Evolutionary conservation across 2,797 vertebrate genomes (phyloP).

Genomic region (Pseudomugil tenellus): DNA sequence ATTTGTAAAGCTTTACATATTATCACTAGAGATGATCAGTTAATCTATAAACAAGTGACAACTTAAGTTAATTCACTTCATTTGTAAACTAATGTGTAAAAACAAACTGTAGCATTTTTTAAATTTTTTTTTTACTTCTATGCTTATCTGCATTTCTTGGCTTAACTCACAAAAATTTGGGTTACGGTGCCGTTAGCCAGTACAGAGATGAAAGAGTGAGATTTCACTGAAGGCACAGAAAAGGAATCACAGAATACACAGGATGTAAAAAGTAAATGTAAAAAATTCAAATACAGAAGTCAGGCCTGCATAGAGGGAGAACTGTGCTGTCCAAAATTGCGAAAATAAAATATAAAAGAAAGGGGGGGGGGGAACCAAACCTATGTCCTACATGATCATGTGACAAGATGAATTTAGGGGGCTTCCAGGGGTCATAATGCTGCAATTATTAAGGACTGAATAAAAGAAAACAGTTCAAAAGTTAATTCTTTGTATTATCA

Average conservation of each 20-base stretch:
- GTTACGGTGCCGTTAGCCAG: constrained; percentile 46
- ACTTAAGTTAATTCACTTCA: constrained; percentile 45
- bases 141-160: constrained; percentile 58
- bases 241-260: constrained; percentile 61
- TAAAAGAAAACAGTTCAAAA: constrained; percentile 6
- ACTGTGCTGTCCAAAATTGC: constrained; percentile 9
- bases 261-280: not conserved
- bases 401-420: constrained; percentile 41
- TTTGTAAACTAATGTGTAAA: constrained; percentile 57
- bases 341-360: constrained; percentile 2
- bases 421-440: constrained; percentile 40
- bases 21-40: constrained; percentile 28
- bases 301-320: constrained; percentile 28
- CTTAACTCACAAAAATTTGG: constrained; percentile 53
- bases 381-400: constrained; percentile 16
- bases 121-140: constrained; percentile 48
- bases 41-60: constrained; percentile 19
- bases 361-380: not conserved
- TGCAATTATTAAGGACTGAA: constrained; percentile 20
- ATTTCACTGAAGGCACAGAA: constrained; percentile 81
- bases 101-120: constrained; percentile 70
- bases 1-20: constrained; percentile 38
- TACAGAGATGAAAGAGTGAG: constrained; percentile 63
- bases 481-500: constrained; percentile 1
- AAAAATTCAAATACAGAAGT: constrained; percentile 27